Percentiles rank a stretch among this genome's conserved stretches.
phyloP scores from a whole-genome alignment of 2,113 vertebrate genomes.

The Cinclus mexicanus region DNA sequence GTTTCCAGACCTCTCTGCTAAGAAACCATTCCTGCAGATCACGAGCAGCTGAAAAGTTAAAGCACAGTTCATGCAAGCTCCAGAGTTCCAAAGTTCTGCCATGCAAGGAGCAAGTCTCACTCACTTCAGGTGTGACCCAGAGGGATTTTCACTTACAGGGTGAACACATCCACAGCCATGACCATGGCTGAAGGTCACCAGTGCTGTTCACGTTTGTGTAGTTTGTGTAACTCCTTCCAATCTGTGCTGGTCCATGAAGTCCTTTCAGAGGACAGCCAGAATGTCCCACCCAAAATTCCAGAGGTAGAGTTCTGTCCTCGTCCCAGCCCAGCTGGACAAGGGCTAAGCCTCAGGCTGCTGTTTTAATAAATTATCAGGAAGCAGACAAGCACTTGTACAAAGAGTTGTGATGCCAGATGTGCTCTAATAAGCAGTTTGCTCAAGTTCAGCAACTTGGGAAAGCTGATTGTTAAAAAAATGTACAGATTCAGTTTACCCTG shows the following conservation, averaged over 20 bases:
- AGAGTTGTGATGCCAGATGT: neutral
- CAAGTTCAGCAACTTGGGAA: neutral
- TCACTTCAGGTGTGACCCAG: neutral
- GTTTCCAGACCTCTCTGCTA: neutral
- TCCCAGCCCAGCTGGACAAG: neutral
- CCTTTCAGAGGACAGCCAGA: neutral
- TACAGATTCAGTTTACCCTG: neutral
- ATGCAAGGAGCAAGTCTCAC: neutral
- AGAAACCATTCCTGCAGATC: neutral
- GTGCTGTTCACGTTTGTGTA: neutral
- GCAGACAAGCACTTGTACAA: neutral
- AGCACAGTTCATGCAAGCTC: neutral
- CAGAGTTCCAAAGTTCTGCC: neutral
- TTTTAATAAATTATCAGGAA: neutral
- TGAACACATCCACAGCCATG: rapidly evolving
- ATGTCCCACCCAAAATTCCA: neutral
- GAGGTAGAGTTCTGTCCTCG: neutral
- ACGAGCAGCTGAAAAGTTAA: neutral
- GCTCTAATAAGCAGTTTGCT: neutral
- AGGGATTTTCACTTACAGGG: neutral
- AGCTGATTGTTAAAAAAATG: neutral
- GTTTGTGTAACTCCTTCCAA: neutral
- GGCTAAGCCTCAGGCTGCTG: neutral
- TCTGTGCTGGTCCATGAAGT: neutral
- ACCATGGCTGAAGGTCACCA: neutral